Evolutionary conservation across 1,140 invertebrate genomes (phyloP).

Genomic region (Euglossa dilemma): DNA sequence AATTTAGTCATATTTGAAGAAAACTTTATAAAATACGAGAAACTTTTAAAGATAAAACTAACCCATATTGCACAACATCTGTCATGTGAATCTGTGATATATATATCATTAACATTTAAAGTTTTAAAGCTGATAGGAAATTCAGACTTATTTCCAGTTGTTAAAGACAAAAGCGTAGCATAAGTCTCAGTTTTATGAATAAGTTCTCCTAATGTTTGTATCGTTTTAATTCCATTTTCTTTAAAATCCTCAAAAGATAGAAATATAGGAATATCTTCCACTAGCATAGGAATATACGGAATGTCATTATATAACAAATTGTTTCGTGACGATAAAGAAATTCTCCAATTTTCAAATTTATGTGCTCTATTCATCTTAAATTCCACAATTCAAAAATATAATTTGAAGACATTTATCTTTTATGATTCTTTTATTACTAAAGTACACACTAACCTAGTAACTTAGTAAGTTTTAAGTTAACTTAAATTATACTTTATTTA

Average conservation of each 20-base stretch:
- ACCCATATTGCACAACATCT: slow-evolving; percentile 32
- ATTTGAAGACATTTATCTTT: not conserved
- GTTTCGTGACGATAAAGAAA: slow-evolving; percentile 38
- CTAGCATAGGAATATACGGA: slow-evolving; percentile 42
- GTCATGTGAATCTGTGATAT: slow-evolving; percentile 19
- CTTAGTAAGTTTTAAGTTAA: too few species aligned
- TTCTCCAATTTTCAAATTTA: slow-evolving; percentile 17
- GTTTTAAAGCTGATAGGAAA: slow-evolving; percentile 23
- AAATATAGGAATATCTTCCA: slow-evolving; percentile 47
- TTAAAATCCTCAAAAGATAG: slow-evolving; percentile 5
- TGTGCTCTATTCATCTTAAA: not conserved
- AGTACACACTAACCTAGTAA: not conserved
- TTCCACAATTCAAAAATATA: not conserved
- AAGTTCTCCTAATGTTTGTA: slow-evolving; percentile 58
- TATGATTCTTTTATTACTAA: not conserved
- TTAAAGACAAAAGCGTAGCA: slow-evolving; percentile 22
- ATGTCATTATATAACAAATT: slow-evolving; percentile 22
- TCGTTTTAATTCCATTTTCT: slow-evolving; percentile 41
- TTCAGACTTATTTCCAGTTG: slow-evolving; percentile 5
- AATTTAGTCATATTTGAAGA: slow-evolving; percentile 1
- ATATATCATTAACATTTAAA: slow-evolving; percentile 4
- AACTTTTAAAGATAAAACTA: not conserved
- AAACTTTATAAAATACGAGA: not conserved
- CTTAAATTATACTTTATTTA: too few species aligned
- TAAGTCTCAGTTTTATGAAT: not conserved